Percentiles rank a stretch among this genome's conserved stretches.
Evolutionary conservation across 2,113 vertebrate genomes (phyloP).

Genomic region (Zosterops borbonicus): DNA sequence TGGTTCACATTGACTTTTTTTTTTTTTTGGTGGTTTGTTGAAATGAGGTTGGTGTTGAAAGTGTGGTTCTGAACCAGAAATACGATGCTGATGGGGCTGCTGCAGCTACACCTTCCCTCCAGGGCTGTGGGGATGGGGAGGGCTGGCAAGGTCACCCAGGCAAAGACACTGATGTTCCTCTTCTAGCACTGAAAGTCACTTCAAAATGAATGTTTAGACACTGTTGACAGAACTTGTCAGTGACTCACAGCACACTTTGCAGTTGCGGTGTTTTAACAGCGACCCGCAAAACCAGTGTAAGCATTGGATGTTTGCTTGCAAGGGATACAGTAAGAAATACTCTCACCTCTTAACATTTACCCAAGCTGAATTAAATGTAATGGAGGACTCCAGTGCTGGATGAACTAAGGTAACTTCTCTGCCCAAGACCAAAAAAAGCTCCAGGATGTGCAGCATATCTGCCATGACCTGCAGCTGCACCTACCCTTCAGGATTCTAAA

Average conservation of each 20-base stretch:
- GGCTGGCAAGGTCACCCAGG: background rate
- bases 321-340: background rate
- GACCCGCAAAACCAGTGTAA: background rate
- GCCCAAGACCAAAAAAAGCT: background rate
- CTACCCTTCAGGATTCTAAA: background rate
- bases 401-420: background rate
- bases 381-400: background rate
- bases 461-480: background rate
- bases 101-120: background rate
- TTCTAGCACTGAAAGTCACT: background rate
- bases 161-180: background rate
- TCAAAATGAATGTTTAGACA: background rate
- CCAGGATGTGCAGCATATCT: background rate
- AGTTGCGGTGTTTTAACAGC: background rate
- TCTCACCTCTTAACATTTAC: conserved; percentile 6
- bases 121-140: background rate
- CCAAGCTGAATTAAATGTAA: background rate
- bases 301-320: background rate
- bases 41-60: background rate
- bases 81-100: background rate
- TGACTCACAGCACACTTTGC: background rate
- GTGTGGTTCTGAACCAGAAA: background rate
- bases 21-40: background rate
- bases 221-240: conserved; percentile 4
- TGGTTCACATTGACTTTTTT: too few species aligned